Base-by-base conservation (phyloP, 2,888 invertebrate genomes). In the Rugalucina vietnamica region DNA sequence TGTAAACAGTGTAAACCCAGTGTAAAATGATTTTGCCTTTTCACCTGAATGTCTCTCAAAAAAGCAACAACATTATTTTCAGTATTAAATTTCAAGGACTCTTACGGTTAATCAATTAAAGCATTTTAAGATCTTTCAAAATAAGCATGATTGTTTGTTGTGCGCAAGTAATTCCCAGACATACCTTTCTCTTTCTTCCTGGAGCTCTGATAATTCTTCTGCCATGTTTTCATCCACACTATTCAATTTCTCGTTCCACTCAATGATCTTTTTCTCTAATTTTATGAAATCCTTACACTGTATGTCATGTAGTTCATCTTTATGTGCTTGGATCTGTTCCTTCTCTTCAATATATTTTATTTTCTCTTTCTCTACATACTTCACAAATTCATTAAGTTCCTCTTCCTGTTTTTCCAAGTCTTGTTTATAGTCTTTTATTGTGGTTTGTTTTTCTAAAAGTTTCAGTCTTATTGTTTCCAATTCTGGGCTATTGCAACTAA, bases 111-210 rank as follows among this genome's bases (percentile, higher is more conserved):
- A n/a, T n/a, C n/a, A n/a, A n/a, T n/a, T n/a, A n/a, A n/a, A n/a
- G n/a, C n/a, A n/a, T n/a, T n/a, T n/a, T n/a, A n/a, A n/a, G n/a
- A n/a, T n/a, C n/a, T n/a, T n/a, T n/a, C n/a, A n/a, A n/a, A n/a
- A n/a, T n/a, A n/a, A n/a, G n/a, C n/a, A n/a, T n/a, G n/a, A n/a
- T n/a, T n/a, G n/a, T n/a, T n/a, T n/a, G n/a, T n/a, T n/a, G n/a
- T n/a, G n/a, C n/a, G n/a, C n/a, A n/a, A n/a, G n/a, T n/a, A n/a
- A n/a, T n/a, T n/a, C n/a, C n/a, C n/a, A n/a, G n/a, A n/a, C 80
- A 73, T 81, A 92, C 93, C 90, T 91, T 84, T 91, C 82, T 78
- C 90, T 92, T 83, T 92, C 91, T 34, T 88, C 87, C 21, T 90
- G 80, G 49, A 93, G 88, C 21, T 87, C 87, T 14, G 81, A 79